These are phyloP conservation scores for Rhynchotus rufescens DNA, from an alignment of 2,797 vertebrate genomes.

Conservation along the genomic window DNA sequence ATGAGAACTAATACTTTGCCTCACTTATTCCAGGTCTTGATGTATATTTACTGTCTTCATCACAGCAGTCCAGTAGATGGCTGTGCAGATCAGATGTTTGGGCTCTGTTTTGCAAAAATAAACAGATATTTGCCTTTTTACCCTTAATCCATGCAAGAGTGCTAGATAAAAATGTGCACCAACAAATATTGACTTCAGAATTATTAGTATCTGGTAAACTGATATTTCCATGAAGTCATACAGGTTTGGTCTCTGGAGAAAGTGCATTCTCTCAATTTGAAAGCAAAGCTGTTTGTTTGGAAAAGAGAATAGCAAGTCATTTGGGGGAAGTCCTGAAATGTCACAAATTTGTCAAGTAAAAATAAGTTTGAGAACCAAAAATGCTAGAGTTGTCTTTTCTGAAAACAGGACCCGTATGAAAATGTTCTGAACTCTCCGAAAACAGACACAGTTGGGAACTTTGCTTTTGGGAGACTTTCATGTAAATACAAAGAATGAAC, in stretches of 20 bases:
- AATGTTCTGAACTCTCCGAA: neutral
- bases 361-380: neutral
- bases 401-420: neutral
- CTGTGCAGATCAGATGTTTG: neutral
- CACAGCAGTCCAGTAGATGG: neutral
- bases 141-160: neutral
- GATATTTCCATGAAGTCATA: neutral
- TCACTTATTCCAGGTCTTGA: neutral
- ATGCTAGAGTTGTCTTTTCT: neutral
- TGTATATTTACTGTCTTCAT: constrained; percentile 12
- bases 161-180: neutral
- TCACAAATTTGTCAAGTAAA: neutral
- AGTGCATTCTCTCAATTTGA: accelerated
- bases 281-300: neutral
- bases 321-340: neutral
- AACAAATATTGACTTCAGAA: neutral
- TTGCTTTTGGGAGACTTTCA: neutral
- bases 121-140: neutral
- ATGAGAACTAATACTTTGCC: neutral
- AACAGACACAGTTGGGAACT: neutral
- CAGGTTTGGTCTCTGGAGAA: neutral
- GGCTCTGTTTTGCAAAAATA: neutral
- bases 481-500: neutral
- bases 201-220: neutral
- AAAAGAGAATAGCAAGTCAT: neutral